Evolutionary conservation across 2,113 vertebrate species (phyloP), one percentile per base, ranked within the genome.

Genomic region (Oncorhynchus tshawytscha): DNA sequence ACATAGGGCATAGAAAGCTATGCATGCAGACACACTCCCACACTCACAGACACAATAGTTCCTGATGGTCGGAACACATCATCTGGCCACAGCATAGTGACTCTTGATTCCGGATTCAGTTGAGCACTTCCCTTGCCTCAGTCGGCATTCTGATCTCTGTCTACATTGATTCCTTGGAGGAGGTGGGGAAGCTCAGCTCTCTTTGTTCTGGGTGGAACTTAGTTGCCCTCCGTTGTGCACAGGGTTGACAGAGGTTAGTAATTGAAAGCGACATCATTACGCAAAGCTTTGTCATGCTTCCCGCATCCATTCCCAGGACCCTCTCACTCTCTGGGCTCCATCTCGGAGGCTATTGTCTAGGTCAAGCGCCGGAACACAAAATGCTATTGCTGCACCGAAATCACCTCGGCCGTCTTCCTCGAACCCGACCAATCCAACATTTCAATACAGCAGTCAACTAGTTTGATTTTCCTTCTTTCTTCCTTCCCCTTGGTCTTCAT

Each of bases 371-470:
- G 24, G 45, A 48, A 72, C 24, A 78, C 25, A 57, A 64, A 31
- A 74, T 18, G 12, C 1, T 18, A 70, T 16, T 54, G 57, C 20
- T 24, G 27, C 18, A 15, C 39, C 74, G 67, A 80, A 78, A 78
- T 78, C 68, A 75, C 67, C 27, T n/a, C 62, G 31, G 60, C 64
- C 34, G 64, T 67, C 71, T 67, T 54, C 27, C 66, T 64, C 57
- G 62, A 29, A 72, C 34, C 74, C 0, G 0, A 31, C 73, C 73
- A 74, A 57, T 62, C 74, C 57, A 69, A 62, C 66, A 74, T 81
- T 86, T 84, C 76, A 85, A 82, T 83, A 81, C 80, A 84, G 75
- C 78, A 39, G 51, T 72, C 83, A 74, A 39, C 24, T 72, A 45
- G 39, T 45, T 45, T 45, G 11, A 11, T 11, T 45, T 45, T 45